Evolutionary conservation across 2,888 invertebrate species (phyloP).

Genomic region (Cremastinae sp.): DNA sequence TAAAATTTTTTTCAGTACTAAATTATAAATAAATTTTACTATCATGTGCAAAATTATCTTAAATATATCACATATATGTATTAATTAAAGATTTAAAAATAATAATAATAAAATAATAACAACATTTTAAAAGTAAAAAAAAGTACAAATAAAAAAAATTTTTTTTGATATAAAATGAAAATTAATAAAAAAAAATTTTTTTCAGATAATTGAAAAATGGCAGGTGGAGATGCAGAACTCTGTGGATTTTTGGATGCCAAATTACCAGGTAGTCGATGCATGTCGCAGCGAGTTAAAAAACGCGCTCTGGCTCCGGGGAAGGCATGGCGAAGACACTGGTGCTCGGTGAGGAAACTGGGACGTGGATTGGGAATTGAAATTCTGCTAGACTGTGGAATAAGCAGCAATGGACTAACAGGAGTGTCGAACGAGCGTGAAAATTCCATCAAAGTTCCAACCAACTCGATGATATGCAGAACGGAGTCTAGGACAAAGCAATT

Average conservation of each 20-base stretch:
- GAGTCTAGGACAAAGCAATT: slow-evolving; percentile 86
- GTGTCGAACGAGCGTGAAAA: slow-evolving; percentile 69
- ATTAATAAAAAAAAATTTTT: no score
- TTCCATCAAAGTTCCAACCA: slow-evolving; percentile 81
- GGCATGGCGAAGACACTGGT: slow-evolving; percentile 77
- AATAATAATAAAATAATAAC: no score
- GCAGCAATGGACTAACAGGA: slow-evolving; percentile 56
- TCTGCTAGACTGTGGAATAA: slow-evolving; percentile 69
- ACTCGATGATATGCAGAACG: slow-evolving; percentile 84
- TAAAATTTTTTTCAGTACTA: no score
- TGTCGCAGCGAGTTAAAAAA: slow-evolving; percentile 73
- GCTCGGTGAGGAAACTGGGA: slow-evolving; percentile 72
- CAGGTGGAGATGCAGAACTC: slow-evolving; percentile 69
- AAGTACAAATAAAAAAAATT: no score
- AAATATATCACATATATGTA: no score
- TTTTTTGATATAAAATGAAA: no score
- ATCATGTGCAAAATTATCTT: no score
- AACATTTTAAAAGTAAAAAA: no score
- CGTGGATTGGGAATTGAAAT: slow-evolving; percentile 70
- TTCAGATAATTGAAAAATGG: slow-evolving; percentile 54
- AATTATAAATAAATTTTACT: no score
- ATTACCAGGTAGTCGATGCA: slow-evolving; percentile 70
- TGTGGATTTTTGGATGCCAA: slow-evolving; percentile 77
- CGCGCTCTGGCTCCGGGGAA: slow-evolving; percentile 73
- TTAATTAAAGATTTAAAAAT: no score